A percentile compares a stretch with the other conserved stretches of the same genome.
These are phyloP conservation scores for Nautilus pompilius DNA, from an alignment of 1,140 invertebrate species.

Conservation along the genomic window DNA sequence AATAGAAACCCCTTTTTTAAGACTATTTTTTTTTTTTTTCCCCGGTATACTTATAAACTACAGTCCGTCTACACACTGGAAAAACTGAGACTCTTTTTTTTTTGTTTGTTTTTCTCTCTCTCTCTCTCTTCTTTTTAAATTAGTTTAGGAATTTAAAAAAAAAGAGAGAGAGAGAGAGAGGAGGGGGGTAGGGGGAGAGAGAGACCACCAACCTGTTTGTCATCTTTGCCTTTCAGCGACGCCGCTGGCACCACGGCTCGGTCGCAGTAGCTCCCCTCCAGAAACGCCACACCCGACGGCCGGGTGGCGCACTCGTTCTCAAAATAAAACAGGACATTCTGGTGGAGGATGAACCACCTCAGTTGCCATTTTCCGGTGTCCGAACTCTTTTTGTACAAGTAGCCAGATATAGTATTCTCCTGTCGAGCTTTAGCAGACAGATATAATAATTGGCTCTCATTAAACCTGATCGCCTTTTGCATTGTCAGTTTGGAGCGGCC, in stretches of 20 bases:
- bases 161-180: neutral
- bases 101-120: too few relatives aligned
- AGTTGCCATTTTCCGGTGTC: conserved; percentile 87
- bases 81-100: too few relatives aligned
- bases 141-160: neutral
- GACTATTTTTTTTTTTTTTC: too few relatives aligned
- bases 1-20: too few relatives aligned
- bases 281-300: conserved; percentile 78
- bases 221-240: conserved; percentile 43
- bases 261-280: conserved; percentile 90
- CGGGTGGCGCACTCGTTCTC: conserved; percentile 71
- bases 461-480: conserved; percentile 76
- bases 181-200: neutral
- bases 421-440: conserved; percentile 79
- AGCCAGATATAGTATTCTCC: conserved; percentile 70
- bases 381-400: conserved; percentile 80
- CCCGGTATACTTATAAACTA: too few relatives aligned
- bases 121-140: too few relatives aligned
- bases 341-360: conserved; percentile 86
- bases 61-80: too few relatives aligned
- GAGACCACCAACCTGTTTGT: conserved; percentile 46
- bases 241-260: conserved; percentile 61
- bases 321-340: conserved; percentile 90
- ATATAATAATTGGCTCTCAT: conserved; percentile 66
- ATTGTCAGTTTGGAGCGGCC: conserved; percentile 50